These are phyloP conservation scores for Rotaria magnacalcarata DNA, from an alignment of 2,888 invertebrate genomes.

Conservation along the genomic window DNA sequence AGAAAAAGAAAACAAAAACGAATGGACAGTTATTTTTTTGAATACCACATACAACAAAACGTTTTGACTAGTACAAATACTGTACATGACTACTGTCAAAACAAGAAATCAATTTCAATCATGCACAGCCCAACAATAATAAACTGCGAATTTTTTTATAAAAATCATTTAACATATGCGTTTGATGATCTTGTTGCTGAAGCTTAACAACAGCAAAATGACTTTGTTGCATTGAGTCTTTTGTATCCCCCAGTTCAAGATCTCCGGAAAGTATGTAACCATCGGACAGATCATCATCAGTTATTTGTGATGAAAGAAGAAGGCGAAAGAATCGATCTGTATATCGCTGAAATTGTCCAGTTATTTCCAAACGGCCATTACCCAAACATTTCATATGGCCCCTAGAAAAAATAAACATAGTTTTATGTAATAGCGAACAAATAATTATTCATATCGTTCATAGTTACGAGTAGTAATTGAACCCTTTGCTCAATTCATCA, in stretches of 20 bases:
- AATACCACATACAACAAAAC: not conserved
- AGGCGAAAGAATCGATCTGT: constrained; percentile 6
- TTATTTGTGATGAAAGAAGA: constrained; percentile 11
- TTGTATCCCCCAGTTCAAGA: constrained; percentile 1
- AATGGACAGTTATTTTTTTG: not conserved
- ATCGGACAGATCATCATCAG: constrained; percentile 21
- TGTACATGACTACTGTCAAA: not conserved
- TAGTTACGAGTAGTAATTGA: not conserved
- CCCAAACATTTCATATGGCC: constrained; percentile 34
- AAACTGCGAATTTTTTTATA: not conserved
- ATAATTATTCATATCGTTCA: not conserved
- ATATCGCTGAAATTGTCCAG: constrained; percentile 2
- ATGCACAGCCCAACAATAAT: not conserved
- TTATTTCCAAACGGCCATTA: constrained; percentile 23
- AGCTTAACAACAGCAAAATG: constrained; percentile 16
- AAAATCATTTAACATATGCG: not conserved
- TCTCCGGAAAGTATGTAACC: constrained; percentile 21
- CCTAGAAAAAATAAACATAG: constrained; percentile 6
- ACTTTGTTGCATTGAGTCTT: constrained; percentile 1
- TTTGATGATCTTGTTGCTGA: not conserved
- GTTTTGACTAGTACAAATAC: not conserved
- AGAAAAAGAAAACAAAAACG: not conserved
- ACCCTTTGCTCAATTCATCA: not conserved
- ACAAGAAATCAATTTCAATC: not conserved
- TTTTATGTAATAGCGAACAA: not conserved